Evolutionary conservation across 92 coral and sea anemone species (phyloP).

Genomic region (Epizoanthus illoricatus): DNA sequence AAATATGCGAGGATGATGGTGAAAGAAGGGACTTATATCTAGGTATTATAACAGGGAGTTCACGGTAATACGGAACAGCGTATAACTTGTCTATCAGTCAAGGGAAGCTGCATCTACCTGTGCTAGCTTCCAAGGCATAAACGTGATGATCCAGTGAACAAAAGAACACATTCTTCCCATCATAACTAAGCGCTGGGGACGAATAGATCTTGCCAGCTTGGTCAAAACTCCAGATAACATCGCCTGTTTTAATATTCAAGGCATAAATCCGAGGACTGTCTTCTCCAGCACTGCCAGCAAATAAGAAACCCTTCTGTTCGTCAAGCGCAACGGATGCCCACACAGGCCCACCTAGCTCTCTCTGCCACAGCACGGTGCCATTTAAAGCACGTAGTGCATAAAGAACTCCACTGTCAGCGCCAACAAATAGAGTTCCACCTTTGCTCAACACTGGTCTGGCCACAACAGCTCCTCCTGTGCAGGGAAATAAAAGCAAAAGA

Average conservation of each 20-base stretch:
- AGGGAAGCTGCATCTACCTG: constrained; percentile 52
- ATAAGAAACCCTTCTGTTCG: constrained; percentile 59
- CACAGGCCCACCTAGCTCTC: constrained; percentile 60
- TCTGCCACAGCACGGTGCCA: constrained; percentile 68
- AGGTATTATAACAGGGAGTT: too few species aligned
- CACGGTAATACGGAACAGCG: too few species aligned
- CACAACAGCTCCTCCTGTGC: constrained; percentile 66
- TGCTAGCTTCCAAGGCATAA: constrained; percentile 70
- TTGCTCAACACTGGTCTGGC: constrained; percentile 64
- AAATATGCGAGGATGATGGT: too few species aligned
- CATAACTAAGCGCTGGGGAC: constrained; percentile 57
- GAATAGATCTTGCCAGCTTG: constrained; percentile 67
- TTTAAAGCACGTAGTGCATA: constrained; percentile 60
- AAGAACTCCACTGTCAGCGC: constrained; percentile 61
- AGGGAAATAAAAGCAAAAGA: background rate
- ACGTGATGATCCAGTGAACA: constrained; percentile 76
- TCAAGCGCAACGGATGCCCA: constrained; percentile 72
- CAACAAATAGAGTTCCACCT: constrained; percentile 59
- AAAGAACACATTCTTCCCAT: constrained; percentile 71
- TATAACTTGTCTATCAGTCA: background rate
- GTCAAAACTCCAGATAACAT: constrained; percentile 66
- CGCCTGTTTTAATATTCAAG: constrained; percentile 58
- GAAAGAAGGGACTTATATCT: too few species aligned
- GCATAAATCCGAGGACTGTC: constrained; percentile 56
- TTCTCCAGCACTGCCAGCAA: constrained; percentile 64